Percentiles rank a stretch among this genome's conserved stretches.
phyloP scores from a whole-genome alignment of 1,140 invertebrate genomes.

The Dreissena rostriformis region DNA sequence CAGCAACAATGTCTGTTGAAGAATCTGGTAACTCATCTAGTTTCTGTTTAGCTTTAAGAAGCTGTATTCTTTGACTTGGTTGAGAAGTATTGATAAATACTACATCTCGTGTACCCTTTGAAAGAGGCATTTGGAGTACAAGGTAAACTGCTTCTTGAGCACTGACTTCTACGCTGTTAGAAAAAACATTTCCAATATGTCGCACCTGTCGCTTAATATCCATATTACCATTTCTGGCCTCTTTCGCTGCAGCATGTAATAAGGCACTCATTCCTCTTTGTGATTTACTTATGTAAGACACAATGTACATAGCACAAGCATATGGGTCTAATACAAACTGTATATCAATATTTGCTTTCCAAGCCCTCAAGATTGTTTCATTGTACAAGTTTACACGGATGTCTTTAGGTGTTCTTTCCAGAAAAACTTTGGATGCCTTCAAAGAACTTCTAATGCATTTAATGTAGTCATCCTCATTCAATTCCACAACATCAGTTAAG shows the following conservation, averaged over 20 bases:
- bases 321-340: constrained; percentile 58
- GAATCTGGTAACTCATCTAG: constrained; percentile 9
- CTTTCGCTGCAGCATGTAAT: constrained; percentile 56
- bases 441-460: constrained; percentile 49
- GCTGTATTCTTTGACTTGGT: constrained; percentile 3
- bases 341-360: constrained; percentile 43
- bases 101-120: constrained; percentile 47
- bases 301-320: constrained; percentile 57
- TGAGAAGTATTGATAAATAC: constrained; percentile 18
- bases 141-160: constrained; percentile 21
- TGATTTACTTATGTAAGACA: constrained; percentile 60
- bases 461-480: constrained; percentile 50
- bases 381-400: constrained; percentile 39
- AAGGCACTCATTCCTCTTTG: constrained; percentile 62
- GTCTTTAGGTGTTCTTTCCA: constrained; percentile 36
- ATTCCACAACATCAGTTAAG: constrained; percentile 12
- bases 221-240: constrained; percentile 59
- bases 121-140: constrained; percentile 61
- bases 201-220: constrained; percentile 60
- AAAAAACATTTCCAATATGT: constrained; percentile 39
- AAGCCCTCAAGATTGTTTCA: constrained; percentile 5
- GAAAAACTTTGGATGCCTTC: constrained; percentile 45
- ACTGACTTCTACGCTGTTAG: constrained; percentile 5
- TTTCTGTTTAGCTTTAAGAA: neutral
- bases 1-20: constrained; percentile 8